Evolutionary conservation across 2,797 vertebrate species (phyloP).

Genomic region (Nothura maculosa): DNA sequence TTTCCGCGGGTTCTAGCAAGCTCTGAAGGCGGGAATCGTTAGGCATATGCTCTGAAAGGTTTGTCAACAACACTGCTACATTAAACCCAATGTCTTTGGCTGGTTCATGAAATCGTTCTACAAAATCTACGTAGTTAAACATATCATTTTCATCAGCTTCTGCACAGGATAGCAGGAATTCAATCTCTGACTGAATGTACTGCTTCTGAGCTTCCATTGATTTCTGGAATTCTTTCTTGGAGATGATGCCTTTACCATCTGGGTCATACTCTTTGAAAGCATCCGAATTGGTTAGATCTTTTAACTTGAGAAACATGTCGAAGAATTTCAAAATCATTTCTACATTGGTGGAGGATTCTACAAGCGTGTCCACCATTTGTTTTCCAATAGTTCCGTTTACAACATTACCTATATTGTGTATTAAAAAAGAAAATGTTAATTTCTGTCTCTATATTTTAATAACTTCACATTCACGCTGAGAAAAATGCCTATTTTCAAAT

Average conservation of each 20-base stretch:
- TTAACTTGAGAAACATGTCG: slow-evolving; percentile 99
- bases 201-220: slow-evolving; percentile 99
- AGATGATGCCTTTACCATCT: slow-evolving; percentile 95
- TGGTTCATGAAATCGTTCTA: slow-evolving; percentile 95
- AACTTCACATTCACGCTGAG: background rate
- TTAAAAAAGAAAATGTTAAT: slow-evolving; percentile 55
- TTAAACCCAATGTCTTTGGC: slow-evolving; percentile 99
- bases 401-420: slow-evolving; percentile 89
- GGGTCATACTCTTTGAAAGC: slow-evolving; percentile 95
- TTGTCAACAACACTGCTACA: slow-evolving; percentile 94
- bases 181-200: slow-evolving; percentile 95
- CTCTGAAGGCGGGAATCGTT: slow-evolving; percentile 92
- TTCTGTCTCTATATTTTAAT: background rate
- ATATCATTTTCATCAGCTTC: slow-evolving; percentile 98
- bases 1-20: slow-evolving; percentile 93
- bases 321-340: slow-evolving; percentile 99
- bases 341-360: slow-evolving; percentile 97
- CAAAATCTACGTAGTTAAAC: slow-evolving; percentile 97
- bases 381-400: slow-evolving; percentile 99
- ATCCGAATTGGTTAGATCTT: slow-evolving; percentile 96
- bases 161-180: slow-evolving; percentile 95
- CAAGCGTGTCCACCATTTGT: slow-evolving; percentile 98
- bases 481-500: background rate
- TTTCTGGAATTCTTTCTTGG: slow-evolving; percentile 98
- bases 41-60: slow-evolving; percentile 98